Evolutionary conservation across 1,140 invertebrate species (phyloP).

Genomic region (Bathynomus jamesi): DNA sequence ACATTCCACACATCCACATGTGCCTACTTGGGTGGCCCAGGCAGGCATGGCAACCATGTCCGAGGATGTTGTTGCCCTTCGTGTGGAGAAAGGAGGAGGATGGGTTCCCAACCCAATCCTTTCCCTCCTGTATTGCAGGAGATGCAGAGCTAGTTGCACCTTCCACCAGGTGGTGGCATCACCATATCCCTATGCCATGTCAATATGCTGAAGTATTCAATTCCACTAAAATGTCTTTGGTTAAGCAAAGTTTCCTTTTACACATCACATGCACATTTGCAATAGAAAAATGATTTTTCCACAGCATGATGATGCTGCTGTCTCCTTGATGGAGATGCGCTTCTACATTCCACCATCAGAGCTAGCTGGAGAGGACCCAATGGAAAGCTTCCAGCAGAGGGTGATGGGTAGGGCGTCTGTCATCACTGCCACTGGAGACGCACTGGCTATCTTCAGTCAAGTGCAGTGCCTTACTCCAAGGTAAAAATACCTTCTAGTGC

Average conservation of each 20-base stretch:
- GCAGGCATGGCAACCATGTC: too few species aligned
- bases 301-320: slow-evolving; percentile 95
- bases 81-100: too few species aligned
- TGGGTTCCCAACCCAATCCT: too few species aligned
- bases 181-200: neutral
- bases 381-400: slow-evolving; percentile 85
- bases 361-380: slow-evolving; percentile 71
- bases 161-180: too few species aligned
- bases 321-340: slow-evolving; percentile 93
- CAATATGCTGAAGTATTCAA: neutral
- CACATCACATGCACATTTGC: neutral
- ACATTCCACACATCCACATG: too few species aligned
- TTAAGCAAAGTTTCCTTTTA: neutral
- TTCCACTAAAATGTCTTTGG: neutral
- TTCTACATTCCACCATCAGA: slow-evolving; percentile 91
- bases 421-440: slow-evolving; percentile 93
- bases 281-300: neutral
- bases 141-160: too few species aligned
- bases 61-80: too few species aligned
- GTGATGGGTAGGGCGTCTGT: slow-evolving; percentile 96
- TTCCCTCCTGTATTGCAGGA: too few species aligned
- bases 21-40: too few species aligned
- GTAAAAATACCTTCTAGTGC: slow-evolving; percentile 11
- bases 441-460: slow-evolving; percentile 93
- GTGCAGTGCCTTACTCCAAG: slow-evolving; percentile 96